These are phyloP conservation scores for Bimastos eiseni DNA, from an alignment of 2,888 invertebrate genomes.

Conservation along the genomic window DNA sequence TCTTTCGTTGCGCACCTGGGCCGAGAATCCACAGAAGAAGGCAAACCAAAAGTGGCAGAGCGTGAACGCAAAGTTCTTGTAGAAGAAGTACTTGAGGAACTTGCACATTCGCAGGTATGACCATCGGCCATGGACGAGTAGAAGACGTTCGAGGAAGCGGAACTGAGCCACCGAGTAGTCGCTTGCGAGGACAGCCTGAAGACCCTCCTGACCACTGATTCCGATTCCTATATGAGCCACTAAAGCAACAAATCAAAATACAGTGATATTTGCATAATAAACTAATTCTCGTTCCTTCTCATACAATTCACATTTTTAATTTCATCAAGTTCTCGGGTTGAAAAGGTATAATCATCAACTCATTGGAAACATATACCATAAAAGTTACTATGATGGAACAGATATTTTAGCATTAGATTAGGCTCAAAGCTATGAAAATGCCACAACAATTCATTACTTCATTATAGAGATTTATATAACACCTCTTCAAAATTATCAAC, in stretches of 20 bases:
- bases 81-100: conserved; percentile 94
- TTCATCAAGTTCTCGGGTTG: background rate
- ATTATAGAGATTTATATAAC: too few relatives aligned
- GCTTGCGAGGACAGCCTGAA: conserved; percentile 95
- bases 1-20: conserved; percentile 69
- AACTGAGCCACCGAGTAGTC: conserved; percentile 98
- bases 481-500: too few relatives aligned
- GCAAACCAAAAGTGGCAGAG: conserved; percentile 99
- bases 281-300: background rate
- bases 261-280: background rate
- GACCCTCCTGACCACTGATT: conserved; percentile 95
- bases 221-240: conserved; percentile 75
- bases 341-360: conserved; percentile 13
- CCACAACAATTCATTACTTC: background rate
- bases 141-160: conserved; percentile 80
- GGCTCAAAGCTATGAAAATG: background rate
- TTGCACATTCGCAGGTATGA: conserved; percentile 91
- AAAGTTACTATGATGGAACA: background rate
- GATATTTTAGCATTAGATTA: background rate
- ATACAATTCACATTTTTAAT: background rate
- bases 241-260: background rate
- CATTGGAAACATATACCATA: background rate
- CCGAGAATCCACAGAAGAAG: conserved; percentile 98
- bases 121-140: conserved; percentile 89
- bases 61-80: conserved; percentile 98